These are phyloP conservation scores for Eretmocerus hayati DNA, from an alignment of 2,888 invertebrate species.

Conservation along the genomic window DNA sequence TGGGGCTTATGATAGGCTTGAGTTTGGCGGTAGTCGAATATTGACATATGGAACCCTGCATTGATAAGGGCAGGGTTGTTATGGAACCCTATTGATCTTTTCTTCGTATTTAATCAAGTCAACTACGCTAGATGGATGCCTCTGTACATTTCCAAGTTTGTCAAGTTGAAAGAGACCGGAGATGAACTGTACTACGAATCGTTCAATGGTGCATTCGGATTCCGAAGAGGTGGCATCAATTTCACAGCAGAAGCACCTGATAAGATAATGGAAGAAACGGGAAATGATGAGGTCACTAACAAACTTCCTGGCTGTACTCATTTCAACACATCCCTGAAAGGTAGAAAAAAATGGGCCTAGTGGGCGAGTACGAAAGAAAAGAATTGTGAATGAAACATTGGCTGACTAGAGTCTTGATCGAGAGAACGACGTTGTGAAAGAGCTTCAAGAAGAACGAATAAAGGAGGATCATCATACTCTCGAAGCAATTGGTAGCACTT, in stretches of 20 bases:
- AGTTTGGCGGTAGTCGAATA: too few species aligned
- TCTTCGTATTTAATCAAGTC: conserved; percentile 33
- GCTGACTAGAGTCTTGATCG: neutral
- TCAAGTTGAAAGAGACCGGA: conserved; percentile 31
- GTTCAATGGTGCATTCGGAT: conserved; percentile 20
- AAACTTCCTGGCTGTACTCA: conserved; percentile 9
- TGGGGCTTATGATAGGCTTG: too few species aligned
- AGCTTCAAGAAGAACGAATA: neutral
- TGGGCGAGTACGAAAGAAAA: conserved; percentile 5
- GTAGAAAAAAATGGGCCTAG: conserved; percentile 19
- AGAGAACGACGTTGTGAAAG: neutral
- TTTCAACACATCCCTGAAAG: conserved; percentile 9
- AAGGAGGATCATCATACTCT: neutral
- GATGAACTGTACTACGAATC: conserved; percentile 24
- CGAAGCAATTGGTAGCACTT: neutral
- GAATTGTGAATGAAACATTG: neutral
- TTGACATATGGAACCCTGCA: too few species aligned
- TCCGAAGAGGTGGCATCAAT: conserved; percentile 19
- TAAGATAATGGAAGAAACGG: conserved; percentile 25
- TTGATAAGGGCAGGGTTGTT: too few species aligned
- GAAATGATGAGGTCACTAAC: conserved; percentile 26
- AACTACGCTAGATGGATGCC: conserved; percentile 36
- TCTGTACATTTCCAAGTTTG: conserved; percentile 30
- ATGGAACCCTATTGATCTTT: conserved; percentile 28
- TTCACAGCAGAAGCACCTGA: conserved; percentile 25